These are phyloP conservation scores for Stichodactyla mertensii DNA, from an alignment of 64 coral and sea anemone species.

Conservation along the genomic window DNA sequence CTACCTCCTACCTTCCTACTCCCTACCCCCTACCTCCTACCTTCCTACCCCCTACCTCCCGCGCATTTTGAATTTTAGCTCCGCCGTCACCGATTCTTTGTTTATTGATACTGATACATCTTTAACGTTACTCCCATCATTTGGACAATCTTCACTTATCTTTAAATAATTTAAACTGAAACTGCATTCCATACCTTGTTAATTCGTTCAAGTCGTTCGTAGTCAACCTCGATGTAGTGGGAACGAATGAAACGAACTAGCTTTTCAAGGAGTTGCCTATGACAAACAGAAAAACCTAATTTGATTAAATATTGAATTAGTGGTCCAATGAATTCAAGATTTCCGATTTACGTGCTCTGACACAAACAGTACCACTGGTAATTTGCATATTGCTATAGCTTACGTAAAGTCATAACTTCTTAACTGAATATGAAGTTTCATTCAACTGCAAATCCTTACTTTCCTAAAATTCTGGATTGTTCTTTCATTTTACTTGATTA, in stretches of 20 bases:
- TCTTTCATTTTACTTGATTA: no score
- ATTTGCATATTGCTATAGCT: no score
- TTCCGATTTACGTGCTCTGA: not conserved
- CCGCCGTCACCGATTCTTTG: no score
- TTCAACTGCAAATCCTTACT: no score
- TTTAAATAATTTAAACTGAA: not conserved
- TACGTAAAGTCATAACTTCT: no score
- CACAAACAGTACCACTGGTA: no score
- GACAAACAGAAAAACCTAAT: not conserved
- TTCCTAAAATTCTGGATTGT: no score
- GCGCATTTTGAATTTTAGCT: no score
- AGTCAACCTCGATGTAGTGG: slow-evolving; percentile 60
- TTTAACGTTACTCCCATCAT: not conserved
- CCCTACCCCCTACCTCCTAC: no score
- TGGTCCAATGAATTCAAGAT: not conserved
- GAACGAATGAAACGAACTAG: slow-evolving; percentile 65
- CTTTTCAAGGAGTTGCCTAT: slow-evolving; percentile 53
- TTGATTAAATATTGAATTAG: not conserved
- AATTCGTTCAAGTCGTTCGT: slow-evolving; percentile 65
- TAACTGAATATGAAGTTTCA: no score
- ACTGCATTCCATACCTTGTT: slow-evolving; percentile 47
- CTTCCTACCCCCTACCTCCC: no score
- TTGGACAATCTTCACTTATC: not conserved
- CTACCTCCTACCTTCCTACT: no score
- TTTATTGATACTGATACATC: not conserved